phyloP scores from a whole-genome alignment of 2,888 invertebrate genomes.

The Chloroclystis v-ata region DNA sequence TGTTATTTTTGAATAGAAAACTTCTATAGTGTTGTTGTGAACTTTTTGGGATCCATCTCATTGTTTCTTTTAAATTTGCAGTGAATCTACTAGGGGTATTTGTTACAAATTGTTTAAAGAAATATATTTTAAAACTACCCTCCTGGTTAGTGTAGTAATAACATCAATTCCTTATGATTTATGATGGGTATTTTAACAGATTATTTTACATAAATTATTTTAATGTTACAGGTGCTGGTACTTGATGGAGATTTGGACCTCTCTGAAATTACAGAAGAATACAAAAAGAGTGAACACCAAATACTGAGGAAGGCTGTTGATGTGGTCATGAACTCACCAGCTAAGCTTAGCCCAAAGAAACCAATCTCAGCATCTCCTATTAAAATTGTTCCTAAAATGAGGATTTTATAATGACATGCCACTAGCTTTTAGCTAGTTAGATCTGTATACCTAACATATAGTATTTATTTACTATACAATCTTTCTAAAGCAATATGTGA shows the following conservation, averaged over 20 bases:
- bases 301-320: conserved; percentile 69
- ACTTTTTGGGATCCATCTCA: too few relatives aligned
- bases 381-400: conserved; percentile 58
- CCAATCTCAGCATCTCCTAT: conserved; percentile 61
- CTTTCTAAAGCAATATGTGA: too few relatives aligned
- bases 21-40: too few relatives aligned
- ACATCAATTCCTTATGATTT: too few relatives aligned
- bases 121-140: too few relatives aligned
- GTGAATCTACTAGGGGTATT: too few relatives aligned
- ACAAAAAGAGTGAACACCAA: conserved; percentile 79
- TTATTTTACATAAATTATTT: background rate
- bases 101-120: too few relatives aligned
- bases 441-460: too few relatives aligned
- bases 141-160: too few relatives aligned
- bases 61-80: too few relatives aligned
- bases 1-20: background rate
- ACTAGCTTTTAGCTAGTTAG: background rate
- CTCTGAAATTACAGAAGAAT: conserved; percentile 81
- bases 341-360: conserved; percentile 69
- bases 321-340: conserved; percentile 71
- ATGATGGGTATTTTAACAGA: too few relatives aligned
- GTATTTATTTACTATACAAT: too few relatives aligned
- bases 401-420: conserved; percentile 50
- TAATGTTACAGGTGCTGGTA: conserved; percentile 77
- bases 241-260: conserved; percentile 82